These are phyloP conservation scores for Melitaea cinxia DNA, from an alignment of 1,140 invertebrate species.

Conservation along the genomic window DNA sequence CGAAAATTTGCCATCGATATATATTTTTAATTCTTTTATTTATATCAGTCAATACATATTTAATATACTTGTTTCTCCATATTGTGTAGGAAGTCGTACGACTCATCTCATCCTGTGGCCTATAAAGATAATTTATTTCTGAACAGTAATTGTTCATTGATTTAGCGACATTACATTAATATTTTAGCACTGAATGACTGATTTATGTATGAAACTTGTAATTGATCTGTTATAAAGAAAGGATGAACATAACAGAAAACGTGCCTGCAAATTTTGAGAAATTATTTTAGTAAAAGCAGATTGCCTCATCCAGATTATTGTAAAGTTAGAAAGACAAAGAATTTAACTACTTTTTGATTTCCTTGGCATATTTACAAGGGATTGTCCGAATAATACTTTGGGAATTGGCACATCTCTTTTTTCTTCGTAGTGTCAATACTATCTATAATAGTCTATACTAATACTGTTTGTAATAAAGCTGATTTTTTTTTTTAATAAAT, in stretches of 20 bases:
- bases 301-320: too few relatives aligned
- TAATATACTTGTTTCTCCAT: not conserved
- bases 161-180: slow-evolving; percentile 15
- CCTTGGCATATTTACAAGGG: slow-evolving; percentile 17
- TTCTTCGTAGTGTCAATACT: not conserved
- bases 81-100: slow-evolving; percentile 21
- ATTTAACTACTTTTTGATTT: not conserved
- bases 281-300: too few relatives aligned
- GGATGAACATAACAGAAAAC: not conserved
- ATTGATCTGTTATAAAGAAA: not conserved
- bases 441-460: too few relatives aligned
- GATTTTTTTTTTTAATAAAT: too few relatives aligned
- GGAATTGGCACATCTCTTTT: slow-evolving; percentile 3
- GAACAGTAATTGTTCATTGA: slow-evolving; percentile 19
- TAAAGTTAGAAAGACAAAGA: too few relatives aligned
- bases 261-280: too few relatives aligned
- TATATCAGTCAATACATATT: not conserved
- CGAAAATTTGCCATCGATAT: not conserved
- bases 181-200: not conserved
- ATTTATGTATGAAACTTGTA: not conserved
- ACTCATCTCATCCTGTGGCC: slow-evolving; percentile 28
- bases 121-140: slow-evolving; percentile 29
- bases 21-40: not conserved
- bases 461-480: too few relatives aligned
- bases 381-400: slow-evolving; percentile 13